Base-by-base conservation (phyloP, 2,888 invertebrate species). In the Mermis nigrescens region DNA sequence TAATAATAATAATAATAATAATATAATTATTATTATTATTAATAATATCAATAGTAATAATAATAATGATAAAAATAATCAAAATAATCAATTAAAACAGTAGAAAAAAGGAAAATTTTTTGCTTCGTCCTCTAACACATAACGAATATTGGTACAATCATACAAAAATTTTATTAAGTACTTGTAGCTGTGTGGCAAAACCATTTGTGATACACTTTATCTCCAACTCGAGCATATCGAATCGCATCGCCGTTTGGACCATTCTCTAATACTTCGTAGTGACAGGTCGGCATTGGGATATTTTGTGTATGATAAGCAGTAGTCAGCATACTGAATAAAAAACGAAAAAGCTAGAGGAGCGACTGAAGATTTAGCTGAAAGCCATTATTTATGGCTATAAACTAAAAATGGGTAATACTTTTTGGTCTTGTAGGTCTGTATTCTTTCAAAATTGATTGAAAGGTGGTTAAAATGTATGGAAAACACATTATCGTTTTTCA, bases 201-300 rank as follows among this genome's bases (percentile, higher is more conserved):
- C 51, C 51, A 48, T 48, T 48, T 48, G 26, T 48, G 51, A 24
- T 48, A 48, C 12, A 48, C 51, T 7, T 7, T 12, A 48, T 48
- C 51, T n/a, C 51, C 51, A 48, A 48, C 26, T 19, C 26, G 15
- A 7, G 51, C 51, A 7, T 22, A 24, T 19, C 7, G 15, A 24
- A 48, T 24, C 7, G 24, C 7, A 24, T 12, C 51, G 7, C 70
- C 70, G 48, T 64, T 63, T 4, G 70, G 70, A 31, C 67, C 64
- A 45, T 67, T 68, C 61, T 67, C 67, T 19, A 70, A 62, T 32
- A 70, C 69, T 61, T 70, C 70, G 60, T 70, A 70, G 55, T 66
- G 66, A 60, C 70, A 70, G 4, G 66, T 63, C 28, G 70, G 70
- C 70, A 70, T 70, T 48, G 66, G 68, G 19, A 70, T 64, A 58